Base-by-base conservation (phyloP, 1,140 invertebrate genomes). In the Drosophila subpulchrella region DNA sequence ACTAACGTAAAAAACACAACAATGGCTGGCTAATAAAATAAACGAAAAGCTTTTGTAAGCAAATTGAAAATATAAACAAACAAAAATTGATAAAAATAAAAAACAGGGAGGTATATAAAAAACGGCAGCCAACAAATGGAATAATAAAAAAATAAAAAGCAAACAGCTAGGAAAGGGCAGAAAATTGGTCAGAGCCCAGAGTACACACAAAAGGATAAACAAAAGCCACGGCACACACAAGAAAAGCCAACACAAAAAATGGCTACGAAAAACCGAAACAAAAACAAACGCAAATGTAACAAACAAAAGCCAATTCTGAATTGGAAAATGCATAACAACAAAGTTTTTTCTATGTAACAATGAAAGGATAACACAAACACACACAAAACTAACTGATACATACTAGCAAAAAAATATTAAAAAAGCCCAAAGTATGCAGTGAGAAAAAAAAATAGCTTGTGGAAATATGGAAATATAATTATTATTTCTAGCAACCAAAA, bases 51-150 rank as follows among this genome's bases (percentile, higher is more conserved):
- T 81, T 90, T 89, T 89, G 85, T 89, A 90, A 85, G 81, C 85
- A 89, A 89, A 90, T 89, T 90, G 85, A 90, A 89, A 89, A 89
- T 83, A 90, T 89, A 90, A 89, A 89, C 85, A 89, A 90, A 90
- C 84, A 73, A 83, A 88, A 88, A 83, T 88, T 88, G 72, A 75
- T 77, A 78, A 88, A 88, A 34, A 34, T 10, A 34, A 34, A 10
- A 34, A 34, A 10, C 0, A 34, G 8, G 7, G 0, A 34, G 7
- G 30, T 7, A 34, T 42, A 58, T 48, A 51, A 66, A 47, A 60
- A 46, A 24, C 27, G 36, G 27, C n/a, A 7, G 58, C 59, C 53
- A 58, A 62, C 51, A 68, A 62, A 51, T 36, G 53, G 34, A 50
- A 48, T 56, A 56, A 65, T 42, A 51, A 68, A 68, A 77, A 77